These are phyloP conservation scores for Adelphocoris suturalis DNA, from an alignment of 2,888 invertebrate species.

Conservation along the genomic window DNA sequence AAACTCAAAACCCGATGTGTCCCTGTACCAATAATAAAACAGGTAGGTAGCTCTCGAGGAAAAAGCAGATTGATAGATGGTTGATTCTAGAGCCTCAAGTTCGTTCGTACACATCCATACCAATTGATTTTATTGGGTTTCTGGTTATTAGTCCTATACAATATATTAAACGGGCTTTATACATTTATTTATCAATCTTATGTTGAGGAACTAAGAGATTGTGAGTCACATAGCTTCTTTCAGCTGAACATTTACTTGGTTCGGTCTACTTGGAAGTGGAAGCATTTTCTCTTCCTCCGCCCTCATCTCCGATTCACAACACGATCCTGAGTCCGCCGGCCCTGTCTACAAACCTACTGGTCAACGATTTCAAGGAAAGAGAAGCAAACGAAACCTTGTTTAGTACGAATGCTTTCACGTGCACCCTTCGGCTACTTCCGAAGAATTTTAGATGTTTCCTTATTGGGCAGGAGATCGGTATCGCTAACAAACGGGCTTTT, in stretches of 20 bases:
- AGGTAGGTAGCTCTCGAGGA: too few species aligned
- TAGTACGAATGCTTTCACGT: slow-evolving; percentile 51
- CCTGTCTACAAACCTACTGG: slow-evolving; percentile 58
- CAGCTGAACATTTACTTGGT: neutral
- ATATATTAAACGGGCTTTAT: too few species aligned
- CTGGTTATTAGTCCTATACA: too few species aligned
- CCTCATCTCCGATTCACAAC: slow-evolving; percentile 13
- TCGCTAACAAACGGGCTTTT: too few species aligned
- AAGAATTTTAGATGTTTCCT: slow-evolving; percentile 18
- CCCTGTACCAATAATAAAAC: too few species aligned
- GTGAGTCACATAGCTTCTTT: neutral
- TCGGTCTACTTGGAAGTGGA: slow-evolving; percentile 10
- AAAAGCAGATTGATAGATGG: too few species aligned
- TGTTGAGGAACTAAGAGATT: neutral
- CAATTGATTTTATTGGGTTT: too few species aligned
- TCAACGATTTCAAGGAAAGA: slow-evolving; percentile 63
- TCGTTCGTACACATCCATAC: too few species aligned
- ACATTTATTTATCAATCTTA: too few species aligned
- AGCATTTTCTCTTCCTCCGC: neutral
- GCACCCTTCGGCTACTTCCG: slow-evolving; percentile 26
- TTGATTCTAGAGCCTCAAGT: too few species aligned
- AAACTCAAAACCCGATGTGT: too few species aligned
- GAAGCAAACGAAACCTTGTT: slow-evolving; percentile 66
- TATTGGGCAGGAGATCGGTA: too few species aligned
- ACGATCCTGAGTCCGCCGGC: slow-evolving; percentile 43